Evolutionary conservation across 1,140 invertebrate genomes (phyloP).

Genomic region (Ditylenchus dipsaci): DNA sequence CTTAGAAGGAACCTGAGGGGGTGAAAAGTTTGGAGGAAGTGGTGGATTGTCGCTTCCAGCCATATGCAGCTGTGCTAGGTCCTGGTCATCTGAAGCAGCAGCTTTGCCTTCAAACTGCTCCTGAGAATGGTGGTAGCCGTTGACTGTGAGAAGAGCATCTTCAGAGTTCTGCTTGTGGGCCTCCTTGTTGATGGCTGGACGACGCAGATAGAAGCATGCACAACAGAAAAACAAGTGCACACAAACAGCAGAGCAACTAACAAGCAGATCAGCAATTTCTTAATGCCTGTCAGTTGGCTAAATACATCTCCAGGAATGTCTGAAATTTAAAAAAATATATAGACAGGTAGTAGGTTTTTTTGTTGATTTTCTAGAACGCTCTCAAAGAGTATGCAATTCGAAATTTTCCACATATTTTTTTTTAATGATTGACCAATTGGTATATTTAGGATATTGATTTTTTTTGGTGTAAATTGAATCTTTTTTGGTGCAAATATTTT

Average conservation of each 20-base stretch:
- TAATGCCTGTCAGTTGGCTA: constrained; percentile 9
- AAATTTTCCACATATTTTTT: no score
- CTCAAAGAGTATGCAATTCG: constrained; percentile 1
- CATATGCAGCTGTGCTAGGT: not conserved
- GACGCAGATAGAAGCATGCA: constrained; percentile 15
- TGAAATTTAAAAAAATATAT: constrained; percentile 11
- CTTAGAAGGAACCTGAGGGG: not conserved
- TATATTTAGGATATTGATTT: no score
- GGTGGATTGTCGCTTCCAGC: constrained; percentile 4
- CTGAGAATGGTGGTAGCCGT: not conserved
- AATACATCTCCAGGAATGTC: constrained; percentile 24
- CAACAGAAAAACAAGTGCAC: constrained; percentile 21
- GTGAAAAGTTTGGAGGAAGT: constrained; percentile 8
- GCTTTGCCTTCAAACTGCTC: not conserved
- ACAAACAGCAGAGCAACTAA: constrained; percentile 5
- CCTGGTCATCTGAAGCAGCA: not conserved
- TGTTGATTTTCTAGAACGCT: no score
- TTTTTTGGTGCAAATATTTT: no score
- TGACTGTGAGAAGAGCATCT: not conserved
- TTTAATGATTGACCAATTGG: no score
- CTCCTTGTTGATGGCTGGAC: not conserved
- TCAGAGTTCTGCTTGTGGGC: not conserved
- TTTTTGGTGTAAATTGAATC: no score
- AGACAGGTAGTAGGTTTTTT: not conserved
- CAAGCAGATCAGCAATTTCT: constrained; percentile 15